phyloP scores from a whole-genome alignment of 2,888 invertebrate species.

The Schizaphis graminum region DNA sequence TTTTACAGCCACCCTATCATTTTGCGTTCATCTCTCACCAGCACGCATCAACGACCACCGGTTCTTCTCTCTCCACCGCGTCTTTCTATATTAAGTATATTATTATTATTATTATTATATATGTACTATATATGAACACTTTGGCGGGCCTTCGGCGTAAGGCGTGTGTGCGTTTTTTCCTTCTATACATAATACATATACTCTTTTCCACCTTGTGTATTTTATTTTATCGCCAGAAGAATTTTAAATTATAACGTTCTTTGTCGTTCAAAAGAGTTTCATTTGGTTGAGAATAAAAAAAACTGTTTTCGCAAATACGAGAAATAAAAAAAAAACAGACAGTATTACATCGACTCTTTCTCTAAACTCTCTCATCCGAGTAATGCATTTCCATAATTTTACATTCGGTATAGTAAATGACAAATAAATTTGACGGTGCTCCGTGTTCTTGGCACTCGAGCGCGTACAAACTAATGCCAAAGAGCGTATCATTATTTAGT shows the following conservation, averaged over 20 bases:
- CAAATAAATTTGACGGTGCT: conserved; percentile 42
- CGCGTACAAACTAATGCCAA: conserved; percentile 19
- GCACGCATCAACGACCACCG: conserved; percentile 63
- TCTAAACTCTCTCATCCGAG: conserved; percentile 46
- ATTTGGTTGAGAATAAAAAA: conserved; percentile 39
- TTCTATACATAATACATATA: not conserved
- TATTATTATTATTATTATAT: conserved; percentile 10
- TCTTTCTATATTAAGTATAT: not conserved
- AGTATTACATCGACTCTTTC: conserved; percentile 23
- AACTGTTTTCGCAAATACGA: conserved; percentile 4
- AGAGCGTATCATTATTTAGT: conserved; percentile 8
- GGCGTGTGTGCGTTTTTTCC: conserved; percentile 32
- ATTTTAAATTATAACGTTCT: conserved; percentile 63
- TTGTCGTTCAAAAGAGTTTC: conserved; percentile 61
- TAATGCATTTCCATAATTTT: conserved; percentile 54
- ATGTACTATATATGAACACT: not conserved
- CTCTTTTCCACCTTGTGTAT: conserved; percentile 37
- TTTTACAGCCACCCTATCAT: conserved; percentile 62
- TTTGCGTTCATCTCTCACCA: conserved; percentile 53
- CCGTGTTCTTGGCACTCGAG: conserved; percentile 35
- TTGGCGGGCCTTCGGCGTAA: conserved; percentile 7
- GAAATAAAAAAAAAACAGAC: not conserved
- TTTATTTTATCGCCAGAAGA: conserved; percentile 59
- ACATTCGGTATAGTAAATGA: conserved; percentile 30
- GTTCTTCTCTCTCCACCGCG: not conserved